These are phyloP conservation scores for Puma concolor DNA, from an alignment of 2,113 vertebrate genomes.

Conservation along the genomic window DNA sequence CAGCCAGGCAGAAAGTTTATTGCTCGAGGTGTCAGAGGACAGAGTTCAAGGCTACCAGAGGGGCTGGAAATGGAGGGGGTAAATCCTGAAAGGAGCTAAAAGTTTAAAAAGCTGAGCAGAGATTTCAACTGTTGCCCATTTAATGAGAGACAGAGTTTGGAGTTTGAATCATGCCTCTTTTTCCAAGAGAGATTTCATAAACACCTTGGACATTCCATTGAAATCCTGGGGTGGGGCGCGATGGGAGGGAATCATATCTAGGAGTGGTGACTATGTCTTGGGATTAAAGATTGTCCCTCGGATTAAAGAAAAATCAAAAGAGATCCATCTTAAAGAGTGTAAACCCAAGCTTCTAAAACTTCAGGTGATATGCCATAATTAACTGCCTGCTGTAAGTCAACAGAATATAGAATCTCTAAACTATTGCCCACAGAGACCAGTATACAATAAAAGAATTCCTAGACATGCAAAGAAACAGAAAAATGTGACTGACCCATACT, in stretches of 20 bases:
- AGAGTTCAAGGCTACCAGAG: not conserved
- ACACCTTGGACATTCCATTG: not conserved
- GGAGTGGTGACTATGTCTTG: not conserved
- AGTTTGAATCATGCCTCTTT: conserved; percentile 7
- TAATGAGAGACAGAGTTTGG: not conserved
- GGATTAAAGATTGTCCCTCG: not conserved
- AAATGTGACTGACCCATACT: not conserved
- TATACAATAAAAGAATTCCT: not conserved
- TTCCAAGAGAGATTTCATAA: not conserved
- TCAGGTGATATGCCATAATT: not conserved
- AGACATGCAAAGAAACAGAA: not conserved
- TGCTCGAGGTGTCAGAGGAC: not conserved
- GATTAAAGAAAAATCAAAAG: not conserved
- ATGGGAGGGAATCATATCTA: not conserved
- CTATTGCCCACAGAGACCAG: not conserved
- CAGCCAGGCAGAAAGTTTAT: not conserved
- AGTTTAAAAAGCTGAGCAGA: not conserved
- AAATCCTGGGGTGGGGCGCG: not conserved
- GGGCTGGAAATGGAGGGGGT: not conserved
- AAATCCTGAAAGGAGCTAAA: not conserved
- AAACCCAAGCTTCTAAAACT: not conserved
- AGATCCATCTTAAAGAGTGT: not conserved
- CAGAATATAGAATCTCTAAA: conserved; percentile 6
- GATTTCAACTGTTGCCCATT: not conserved
- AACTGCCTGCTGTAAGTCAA: not conserved